Percentiles rank a stretch among this genome's conserved stretches.
These are phyloP conservation scores for Arctopsyche grandis DNA, from an alignment of 1,140 invertebrate genomes.

Conservation along the genomic window DNA sequence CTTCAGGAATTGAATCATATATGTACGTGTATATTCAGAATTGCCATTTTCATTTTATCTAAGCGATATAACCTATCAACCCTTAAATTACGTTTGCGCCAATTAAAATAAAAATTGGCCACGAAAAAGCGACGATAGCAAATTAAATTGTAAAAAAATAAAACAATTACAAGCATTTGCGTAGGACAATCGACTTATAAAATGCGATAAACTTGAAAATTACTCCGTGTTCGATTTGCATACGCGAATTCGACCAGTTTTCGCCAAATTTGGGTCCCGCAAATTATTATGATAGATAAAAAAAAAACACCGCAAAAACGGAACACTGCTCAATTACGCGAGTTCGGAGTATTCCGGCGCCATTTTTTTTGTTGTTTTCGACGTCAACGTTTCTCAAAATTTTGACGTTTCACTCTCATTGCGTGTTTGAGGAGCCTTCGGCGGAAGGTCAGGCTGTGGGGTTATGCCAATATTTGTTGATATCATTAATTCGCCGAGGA, in stretches of 20 bases:
- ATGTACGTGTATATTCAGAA: no score
- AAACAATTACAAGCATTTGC: background rate
- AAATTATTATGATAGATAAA: no score
- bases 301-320: no score
- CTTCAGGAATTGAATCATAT: no score
- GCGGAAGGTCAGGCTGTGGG: background rate
- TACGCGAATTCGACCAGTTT: slow-evolving; percentile 4
- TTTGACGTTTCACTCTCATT: background rate
- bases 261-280: background rate
- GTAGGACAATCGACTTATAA: background rate
- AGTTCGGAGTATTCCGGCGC: background rate
- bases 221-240: background rate
- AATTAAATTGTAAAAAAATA: no score
- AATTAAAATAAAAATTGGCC: no score
- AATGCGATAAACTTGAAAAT: background rate
- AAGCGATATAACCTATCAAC: no score
- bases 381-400: background rate
- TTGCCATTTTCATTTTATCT: no score
- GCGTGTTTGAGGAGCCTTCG: background rate
- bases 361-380: background rate
- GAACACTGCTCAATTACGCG: no score
- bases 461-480: background rate
- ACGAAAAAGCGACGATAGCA: no score
- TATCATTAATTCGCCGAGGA: slow-evolving; percentile 8
- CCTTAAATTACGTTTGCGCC: no score